Evolutionary conservation across 2,888 invertebrate species (phyloP).

Genomic region (Drosophila kokeensis): DNA sequence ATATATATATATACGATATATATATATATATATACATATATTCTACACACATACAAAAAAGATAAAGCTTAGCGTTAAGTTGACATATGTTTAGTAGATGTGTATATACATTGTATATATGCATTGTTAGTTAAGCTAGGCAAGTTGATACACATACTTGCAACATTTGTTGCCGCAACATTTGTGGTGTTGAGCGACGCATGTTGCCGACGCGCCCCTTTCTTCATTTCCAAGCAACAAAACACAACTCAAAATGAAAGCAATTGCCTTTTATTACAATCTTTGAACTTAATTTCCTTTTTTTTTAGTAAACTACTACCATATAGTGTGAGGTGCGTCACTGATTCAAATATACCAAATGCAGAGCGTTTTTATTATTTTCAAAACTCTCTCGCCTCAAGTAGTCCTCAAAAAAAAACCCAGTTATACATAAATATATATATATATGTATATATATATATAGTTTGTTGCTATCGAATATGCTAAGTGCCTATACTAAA

Average conservation of each 20-base stretch:
- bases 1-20: slow-evolving; percentile 54
- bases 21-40: slow-evolving; percentile 39
- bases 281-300: not conserved
- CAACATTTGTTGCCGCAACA: not conserved
- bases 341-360: slow-evolving; percentile 5
- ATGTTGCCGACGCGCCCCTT: not conserved
- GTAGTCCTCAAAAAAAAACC: not conserved
- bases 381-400: slow-evolving; percentile 1
- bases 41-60: slow-evolving; percentile 12
- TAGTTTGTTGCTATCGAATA: slow-evolving; percentile 76
- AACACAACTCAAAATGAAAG: not conserved
- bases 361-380: slow-evolving; percentile 1
- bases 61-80: slow-evolving; percentile 48
- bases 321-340: not conserved
- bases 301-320: not conserved
- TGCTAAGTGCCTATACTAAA: slow-evolving; percentile 76
- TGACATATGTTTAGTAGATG: slow-evolving; percentile 20
- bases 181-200: not conserved
- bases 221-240: slow-evolving; percentile 1
- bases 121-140: slow-evolving; percentile 10
- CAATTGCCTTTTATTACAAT: not conserved
- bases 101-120: slow-evolving; percentile 41
- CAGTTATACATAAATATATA: slow-evolving; percentile 9
- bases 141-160: slow-evolving; percentile 5
- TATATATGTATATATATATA: slow-evolving; percentile 37